Evolutionary conservation across 2,113 vertebrate genomes (phyloP), one percentile per base, ranked within the genome.

Genomic region (Phalacrocorax carbo): DNA sequence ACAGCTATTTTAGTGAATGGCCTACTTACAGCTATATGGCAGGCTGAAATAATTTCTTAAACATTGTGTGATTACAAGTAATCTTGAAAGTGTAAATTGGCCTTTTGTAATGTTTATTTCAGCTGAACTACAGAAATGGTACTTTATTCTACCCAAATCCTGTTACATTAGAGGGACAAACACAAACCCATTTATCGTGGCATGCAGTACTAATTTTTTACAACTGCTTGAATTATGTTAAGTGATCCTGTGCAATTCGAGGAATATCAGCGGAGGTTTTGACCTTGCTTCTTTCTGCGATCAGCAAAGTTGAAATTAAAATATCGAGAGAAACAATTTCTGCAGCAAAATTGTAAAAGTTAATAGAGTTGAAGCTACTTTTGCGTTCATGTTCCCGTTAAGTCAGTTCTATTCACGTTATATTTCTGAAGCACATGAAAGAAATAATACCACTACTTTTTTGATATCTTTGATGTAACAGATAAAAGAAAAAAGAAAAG

Each of bases 81-180:
- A 93, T 91, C 90, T 90, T 87, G 49, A 68, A 92, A 86, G 94
- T 84, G 68, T 92, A 94, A 90, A 93, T 91, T 91, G 86, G 84
- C 92, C 94, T 96, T 95, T 91, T 93, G 93, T 91, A 57, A 85
- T 89, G 84, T 96, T 93, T 95, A 88, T 97, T 94, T 96, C 88
- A 95, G 70, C 36, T 73, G 75, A 89, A 77, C 68, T 85, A 34
- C 61, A 65, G 88, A 87, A 90, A 32, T 13, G 15, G 10, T 60
- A 3, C 61, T 89, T 96, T 91, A 60, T 90, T 88, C 58, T 49
- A 58, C 55, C 61, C 82, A 80, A 57, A 82, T 80, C 88, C 91
- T 66, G 32, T 82, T 75, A 52, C 78, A 77, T 90, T 95, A 92
- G 64, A 54, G 52, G 38, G 16, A 65, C 76, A 93, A 92, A 78